Evolutionary conservation across 2,888 invertebrate species (phyloP).

Genomic region (Leptinotarsa rubiginosa): DNA sequence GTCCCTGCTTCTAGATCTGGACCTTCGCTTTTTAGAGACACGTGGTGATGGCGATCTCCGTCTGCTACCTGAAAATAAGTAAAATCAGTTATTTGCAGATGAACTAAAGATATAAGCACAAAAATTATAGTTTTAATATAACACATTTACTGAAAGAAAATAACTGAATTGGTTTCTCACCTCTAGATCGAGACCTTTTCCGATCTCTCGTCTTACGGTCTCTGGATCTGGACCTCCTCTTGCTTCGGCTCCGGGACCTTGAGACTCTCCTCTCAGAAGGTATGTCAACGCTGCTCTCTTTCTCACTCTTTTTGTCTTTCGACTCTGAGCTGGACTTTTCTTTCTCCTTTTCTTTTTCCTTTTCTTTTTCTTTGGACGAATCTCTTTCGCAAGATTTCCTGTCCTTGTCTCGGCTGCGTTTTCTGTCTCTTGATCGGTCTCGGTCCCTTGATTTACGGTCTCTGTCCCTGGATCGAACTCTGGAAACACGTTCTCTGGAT

Average conservation of each 20-base stretch:
- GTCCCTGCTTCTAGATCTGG: slow-evolving; percentile 62
- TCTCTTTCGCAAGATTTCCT: slow-evolving; percentile 57
- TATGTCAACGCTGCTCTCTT: slow-evolving; percentile 56
- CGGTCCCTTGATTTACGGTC: slow-evolving; percentile 49
- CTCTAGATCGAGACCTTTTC: slow-evolving; percentile 68
- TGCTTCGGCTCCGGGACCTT: slow-evolving; percentile 72
- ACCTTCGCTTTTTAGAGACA: slow-evolving; percentile 58
- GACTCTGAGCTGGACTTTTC: slow-evolving; percentile 47
- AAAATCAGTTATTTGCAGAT: slow-evolving; percentile 58
- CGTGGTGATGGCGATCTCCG: slow-evolving; percentile 65
- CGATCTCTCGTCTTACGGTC: slow-evolving; percentile 68
- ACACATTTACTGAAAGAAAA: too few relatives aligned
- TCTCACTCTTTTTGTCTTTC: slow-evolving; percentile 48
- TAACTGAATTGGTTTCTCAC: slow-evolving; percentile 55
- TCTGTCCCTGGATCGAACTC: slow-evolving; percentile 37
- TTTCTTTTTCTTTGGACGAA: slow-evolving; percentile 53
- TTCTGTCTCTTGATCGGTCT: slow-evolving; percentile 53
- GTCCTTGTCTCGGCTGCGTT: slow-evolving; percentile 50
- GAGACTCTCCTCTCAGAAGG: slow-evolving; percentile 59
- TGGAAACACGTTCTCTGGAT: slow-evolving; percentile 48
- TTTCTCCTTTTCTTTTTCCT: slow-evolving; percentile 45
- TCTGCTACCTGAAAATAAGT: slow-evolving; percentile 51
- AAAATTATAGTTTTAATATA: too few relatives aligned
- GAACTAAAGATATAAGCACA: too few relatives aligned
- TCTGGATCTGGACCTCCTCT: slow-evolving; percentile 69